Percentiles rank a stretch among this genome's conserved stretches.
phyloP scores from a whole-genome alignment of 2,888 invertebrate genomes.

The Eilema caniola region DNA sequence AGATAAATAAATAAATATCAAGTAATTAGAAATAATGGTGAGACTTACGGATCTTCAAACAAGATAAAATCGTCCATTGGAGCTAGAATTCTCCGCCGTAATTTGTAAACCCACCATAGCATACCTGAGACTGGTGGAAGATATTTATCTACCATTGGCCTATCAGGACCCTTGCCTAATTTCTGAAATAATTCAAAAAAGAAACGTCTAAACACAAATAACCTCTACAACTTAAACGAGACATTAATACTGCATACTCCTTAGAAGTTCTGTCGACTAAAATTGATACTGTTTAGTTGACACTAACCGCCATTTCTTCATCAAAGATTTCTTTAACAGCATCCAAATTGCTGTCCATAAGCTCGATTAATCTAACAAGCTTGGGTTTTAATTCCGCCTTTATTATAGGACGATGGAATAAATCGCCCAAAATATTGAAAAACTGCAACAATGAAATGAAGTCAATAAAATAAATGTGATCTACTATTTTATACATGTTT shows the following conservation, averaged over 20 bases:
- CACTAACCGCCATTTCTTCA: constrained; percentile 81
- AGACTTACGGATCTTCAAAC: constrained; percentile 89
- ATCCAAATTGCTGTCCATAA: constrained; percentile 89
- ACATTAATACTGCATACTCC: too few relatives aligned
- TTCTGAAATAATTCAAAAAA: constrained; percentile 59
- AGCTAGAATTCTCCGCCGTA: constrained; percentile 85
- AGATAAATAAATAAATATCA: too few relatives aligned
- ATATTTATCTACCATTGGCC: constrained; percentile 88
- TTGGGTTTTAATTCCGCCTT: constrained; percentile 90
- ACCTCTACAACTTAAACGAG: too few relatives aligned
- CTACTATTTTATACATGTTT: background rate
- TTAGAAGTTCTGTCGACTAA: too few relatives aligned
- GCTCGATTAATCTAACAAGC: constrained; percentile 88
- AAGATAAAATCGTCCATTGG: constrained; percentile 88
- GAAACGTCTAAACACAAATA: too few relatives aligned
- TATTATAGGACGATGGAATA: constrained; percentile 92
- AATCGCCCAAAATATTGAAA: constrained; percentile 90
- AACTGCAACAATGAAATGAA: constrained; percentile 77
- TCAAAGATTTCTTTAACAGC: constrained; percentile 89
- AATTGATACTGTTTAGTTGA: too few relatives aligned
- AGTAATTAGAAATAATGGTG: background rate
- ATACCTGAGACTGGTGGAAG: constrained; percentile 93
- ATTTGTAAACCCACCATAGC: constrained; percentile 90
- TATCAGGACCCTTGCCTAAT: constrained; percentile 73
- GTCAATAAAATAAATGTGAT: background rate